Evolutionary conservation across 2,797 vertebrate species (phyloP).

Genomic region (Gorsachius magnificus): DNA sequence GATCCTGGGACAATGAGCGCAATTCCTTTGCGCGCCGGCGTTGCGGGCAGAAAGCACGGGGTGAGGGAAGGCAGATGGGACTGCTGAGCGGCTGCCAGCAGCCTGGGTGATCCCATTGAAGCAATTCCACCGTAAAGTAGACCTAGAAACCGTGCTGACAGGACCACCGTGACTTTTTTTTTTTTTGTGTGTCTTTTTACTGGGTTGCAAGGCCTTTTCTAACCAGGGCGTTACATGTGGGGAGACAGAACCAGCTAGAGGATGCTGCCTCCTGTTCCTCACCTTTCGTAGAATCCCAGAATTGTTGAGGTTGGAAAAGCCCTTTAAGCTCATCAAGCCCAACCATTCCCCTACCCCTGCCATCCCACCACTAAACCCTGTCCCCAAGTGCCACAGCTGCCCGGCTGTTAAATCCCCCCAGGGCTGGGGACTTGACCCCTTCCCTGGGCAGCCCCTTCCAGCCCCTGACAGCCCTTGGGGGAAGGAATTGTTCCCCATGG

Average conservation of each 20-base stretch:
- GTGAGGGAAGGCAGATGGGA: not conserved
- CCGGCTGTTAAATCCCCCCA: no score
- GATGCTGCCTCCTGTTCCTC: not conserved
- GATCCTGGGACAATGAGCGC: not conserved
- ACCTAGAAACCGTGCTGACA: not conserved
- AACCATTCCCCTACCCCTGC: no score
- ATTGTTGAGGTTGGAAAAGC: no score
- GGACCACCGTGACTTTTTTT: not conserved
- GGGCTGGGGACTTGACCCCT: no score
- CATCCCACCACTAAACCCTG: no score
- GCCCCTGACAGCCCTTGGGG: no score
- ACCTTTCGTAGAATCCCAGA: not conserved
- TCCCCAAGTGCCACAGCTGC: no score
- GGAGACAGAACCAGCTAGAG: not conserved
- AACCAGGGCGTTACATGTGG: fast-evolving
- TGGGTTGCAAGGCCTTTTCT: not conserved
- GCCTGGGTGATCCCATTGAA: not conserved
- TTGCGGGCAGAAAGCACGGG: no score
- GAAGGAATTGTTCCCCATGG: no score
- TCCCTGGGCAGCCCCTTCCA: no score
- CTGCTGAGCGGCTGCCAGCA: not conserved
- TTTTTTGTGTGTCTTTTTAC: not conserved
- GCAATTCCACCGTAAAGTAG: not conserved
- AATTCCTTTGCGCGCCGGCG: not conserved
- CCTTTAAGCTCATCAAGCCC: no score